Base-by-base conservation (phyloP, 1,140 invertebrate species). In the Drosophila cardini region DNA sequence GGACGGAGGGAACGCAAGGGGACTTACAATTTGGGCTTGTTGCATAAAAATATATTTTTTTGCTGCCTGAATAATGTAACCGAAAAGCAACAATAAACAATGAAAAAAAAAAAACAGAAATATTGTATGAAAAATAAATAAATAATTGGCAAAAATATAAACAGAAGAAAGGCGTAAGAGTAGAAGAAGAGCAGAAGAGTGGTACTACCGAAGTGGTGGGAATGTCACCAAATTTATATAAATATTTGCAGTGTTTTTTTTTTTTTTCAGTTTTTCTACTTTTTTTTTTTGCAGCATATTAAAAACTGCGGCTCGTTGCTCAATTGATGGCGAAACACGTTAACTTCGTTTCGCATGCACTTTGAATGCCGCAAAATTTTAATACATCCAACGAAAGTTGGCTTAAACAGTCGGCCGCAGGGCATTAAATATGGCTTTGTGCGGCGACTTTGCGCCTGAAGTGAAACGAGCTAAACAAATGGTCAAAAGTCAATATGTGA, bases 41-140 rank as follows among this genome's bases (percentile, higher is more conserved):
- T 62, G 38, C 43, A 74, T 43, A 48, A 13, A 70, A 70, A 38
- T 8, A 50, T 34, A n/a, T 45, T 68, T 52, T 34, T 45, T 10
- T 40, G 48, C 58, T 13, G 18, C 34, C 43, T 64, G 48, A 63
- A 63, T 63, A 63, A 63, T 63, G 34, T 38, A 63, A 53, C 21
- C 18, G 36, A 50, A 50, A 11, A 13, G 13, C 21, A n/a, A 2
- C 11, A 26, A 42, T 7, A 58, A 58, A 21, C 52, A 53, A 26
- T 26, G 21, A 26, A 26, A 26, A 26, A 4, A 26, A 4, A 26
- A 26, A 26, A 26, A 53, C 42, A 58, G 16, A 53, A 40, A 43
- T 50, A 58, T 11, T 52, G 57, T 64, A 21, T 42, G 50, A 56
- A 61, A 65, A 71, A 80, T 62, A 15, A 72, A 76, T 74, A 55